Evolutionary conservation across 2,797 vertebrate species (phyloP).

Genomic region (Saxicola maurus): DNA sequence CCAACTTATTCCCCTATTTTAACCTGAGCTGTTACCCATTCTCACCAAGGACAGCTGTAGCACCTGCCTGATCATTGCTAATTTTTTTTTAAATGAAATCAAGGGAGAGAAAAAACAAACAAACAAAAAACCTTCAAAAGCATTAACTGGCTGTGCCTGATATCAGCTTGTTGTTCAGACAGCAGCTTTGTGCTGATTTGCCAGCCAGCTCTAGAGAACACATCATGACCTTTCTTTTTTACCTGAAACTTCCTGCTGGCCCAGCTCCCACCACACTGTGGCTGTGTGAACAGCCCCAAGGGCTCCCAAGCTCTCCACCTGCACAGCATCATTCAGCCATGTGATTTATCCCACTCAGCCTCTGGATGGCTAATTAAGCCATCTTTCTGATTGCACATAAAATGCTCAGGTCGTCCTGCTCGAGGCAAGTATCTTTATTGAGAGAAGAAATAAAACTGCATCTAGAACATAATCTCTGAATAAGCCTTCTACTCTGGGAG

Average conservation of each 20-base stretch:
- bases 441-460: not conserved
- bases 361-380: not conserved
- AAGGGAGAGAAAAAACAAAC: accelerated
- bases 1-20: not conserved
- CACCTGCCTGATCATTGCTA: not conserved
- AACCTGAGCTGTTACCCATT: not conserved
- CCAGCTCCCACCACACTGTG: not conserved
- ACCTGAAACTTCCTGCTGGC: not conserved
- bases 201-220: not conserved
- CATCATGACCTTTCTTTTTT: not conserved
- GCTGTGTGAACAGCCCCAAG: accelerated
- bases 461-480: not conserved
- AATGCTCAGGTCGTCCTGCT: not conserved
- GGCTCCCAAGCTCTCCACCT: not conserved
- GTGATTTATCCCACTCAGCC: not conserved
- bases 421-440: not conserved
- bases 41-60: not conserved
- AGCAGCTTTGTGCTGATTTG: not conserved
- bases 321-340: not conserved
- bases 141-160: not conserved
- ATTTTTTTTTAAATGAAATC: not conserved
- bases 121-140: not conserved
- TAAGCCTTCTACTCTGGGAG: not conserved
- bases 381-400: not conserved
- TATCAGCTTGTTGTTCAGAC: not conserved